Conservation (phyloP, 1,140 invertebrate genomes). For the Caenorhabditis brenneri region DNA sequence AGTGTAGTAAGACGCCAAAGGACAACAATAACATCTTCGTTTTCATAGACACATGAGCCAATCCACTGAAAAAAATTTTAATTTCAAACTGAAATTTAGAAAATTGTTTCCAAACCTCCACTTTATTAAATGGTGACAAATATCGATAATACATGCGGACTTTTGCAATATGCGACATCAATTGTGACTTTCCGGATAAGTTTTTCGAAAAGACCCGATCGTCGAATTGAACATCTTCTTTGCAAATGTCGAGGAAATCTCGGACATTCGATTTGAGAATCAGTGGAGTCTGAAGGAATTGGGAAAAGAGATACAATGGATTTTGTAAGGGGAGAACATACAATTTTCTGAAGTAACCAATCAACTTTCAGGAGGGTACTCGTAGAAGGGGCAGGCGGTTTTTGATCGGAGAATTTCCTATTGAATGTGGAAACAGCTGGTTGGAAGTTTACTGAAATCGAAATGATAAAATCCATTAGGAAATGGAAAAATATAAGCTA, state of each 20-base stretch:
- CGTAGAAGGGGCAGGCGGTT: not conserved
- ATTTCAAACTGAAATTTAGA: not conserved
- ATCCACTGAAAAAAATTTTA: conserved; percentile 43
- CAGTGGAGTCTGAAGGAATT: conserved; percentile 41
- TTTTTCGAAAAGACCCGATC: conserved; percentile 54
- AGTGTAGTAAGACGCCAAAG: conserved; percentile 52
- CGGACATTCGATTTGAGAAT: conserved; percentile 50
- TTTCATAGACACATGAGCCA: conserved; percentile 58
- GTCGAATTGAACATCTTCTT: conserved; percentile 46
- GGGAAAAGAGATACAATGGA: not conserved
- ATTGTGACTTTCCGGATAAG: not conserved
- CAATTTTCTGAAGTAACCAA: conserved; percentile 26
- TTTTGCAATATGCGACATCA: conserved; percentile 53
- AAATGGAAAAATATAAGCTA: too few species aligned
- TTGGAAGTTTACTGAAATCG: not conserved
- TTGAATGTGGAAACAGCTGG: not conserved
- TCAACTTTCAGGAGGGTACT: conserved; percentile 22
- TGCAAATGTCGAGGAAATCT: conserved; percentile 50
- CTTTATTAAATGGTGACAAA: conserved; percentile 54
- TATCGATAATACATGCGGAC: conserved; percentile 56
- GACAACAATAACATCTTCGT: conserved; percentile 56
- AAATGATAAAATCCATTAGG: not conserved
- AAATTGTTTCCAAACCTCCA: conserved; percentile 35
- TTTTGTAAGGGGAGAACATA: not conserved
- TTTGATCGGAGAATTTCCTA: not conserved